Evolutionary conservation across 2,888 invertebrate genomes (phyloP).

Genomic region (Eulithis prunata): DNA sequence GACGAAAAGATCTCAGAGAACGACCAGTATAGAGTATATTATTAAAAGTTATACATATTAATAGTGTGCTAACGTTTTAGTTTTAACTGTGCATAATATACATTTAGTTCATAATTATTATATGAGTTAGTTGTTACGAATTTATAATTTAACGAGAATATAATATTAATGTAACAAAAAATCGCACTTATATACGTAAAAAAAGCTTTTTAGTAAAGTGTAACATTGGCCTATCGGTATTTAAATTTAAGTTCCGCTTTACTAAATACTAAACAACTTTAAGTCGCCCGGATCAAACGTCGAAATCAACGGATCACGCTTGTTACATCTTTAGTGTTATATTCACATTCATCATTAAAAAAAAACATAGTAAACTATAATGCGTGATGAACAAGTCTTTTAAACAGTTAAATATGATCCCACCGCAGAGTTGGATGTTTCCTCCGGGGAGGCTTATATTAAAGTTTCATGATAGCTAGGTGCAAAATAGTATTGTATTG

Average conservation of each 20-base stretch:
- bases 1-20: constrained; percentile 79
- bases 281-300: constrained; percentile 1
- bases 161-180: constrained; percentile 55
- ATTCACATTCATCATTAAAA: neutral
- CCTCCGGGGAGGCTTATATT: neutral
- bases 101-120: constrained; percentile 50
- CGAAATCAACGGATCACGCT: constrained; percentile 5
- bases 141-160: constrained; percentile 68
- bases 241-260: constrained; percentile 45
- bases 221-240: constrained; percentile 60
- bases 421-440: neutral
- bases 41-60: constrained; percentile 51
- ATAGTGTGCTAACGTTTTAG: constrained; percentile 63
- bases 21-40: constrained; percentile 73
- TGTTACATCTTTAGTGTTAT: neutral
- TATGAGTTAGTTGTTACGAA: constrained; percentile 57
- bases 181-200: constrained; percentile 77
- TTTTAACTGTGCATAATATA: constrained; percentile 66
- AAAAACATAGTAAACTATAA: too few relatives aligned
- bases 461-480: constrained; percentile 39
- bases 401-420: neutral
- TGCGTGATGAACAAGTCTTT: too few relatives aligned
- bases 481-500: constrained; percentile 51
- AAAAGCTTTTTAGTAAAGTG: constrained; percentile 63
- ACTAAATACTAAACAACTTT: constrained; percentile 24